These are phyloP conservation scores for Apodemia mormo DNA, from an alignment of 2,888 invertebrate genomes.

Conservation along the genomic window DNA sequence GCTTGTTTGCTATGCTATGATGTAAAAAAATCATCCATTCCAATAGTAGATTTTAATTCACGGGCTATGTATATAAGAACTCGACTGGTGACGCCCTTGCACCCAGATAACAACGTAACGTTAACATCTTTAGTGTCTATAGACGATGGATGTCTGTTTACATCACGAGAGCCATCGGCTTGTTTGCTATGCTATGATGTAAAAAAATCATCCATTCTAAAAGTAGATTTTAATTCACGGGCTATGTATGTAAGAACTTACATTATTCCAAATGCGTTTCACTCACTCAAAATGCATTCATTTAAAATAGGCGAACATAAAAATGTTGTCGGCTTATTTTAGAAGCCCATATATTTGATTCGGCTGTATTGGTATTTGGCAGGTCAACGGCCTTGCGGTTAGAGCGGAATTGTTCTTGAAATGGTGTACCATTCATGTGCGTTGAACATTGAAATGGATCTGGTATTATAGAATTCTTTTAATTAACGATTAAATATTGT, in stretches of 20 bases:
- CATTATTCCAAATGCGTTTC: neutral
- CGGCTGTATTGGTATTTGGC: conserved; percentile 16
- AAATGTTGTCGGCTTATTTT: conserved; percentile 12
- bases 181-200: neutral
- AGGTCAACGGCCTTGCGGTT: conserved; percentile 33
- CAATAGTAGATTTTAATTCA: too few relatives aligned
- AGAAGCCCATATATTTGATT: conserved; percentile 6
- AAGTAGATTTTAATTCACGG: too few relatives aligned
- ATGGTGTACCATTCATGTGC: neutral
- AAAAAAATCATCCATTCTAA: neutral
- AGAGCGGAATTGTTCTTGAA: conserved; percentile 15
- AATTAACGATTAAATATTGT: neutral
- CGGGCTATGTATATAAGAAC: too few relatives aligned
- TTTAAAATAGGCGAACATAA: conserved; percentile 3
- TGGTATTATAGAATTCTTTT: neutral
- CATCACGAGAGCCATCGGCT: neutral
- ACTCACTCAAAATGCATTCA: neutral
- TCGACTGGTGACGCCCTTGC: too few relatives aligned
- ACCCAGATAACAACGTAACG: neutral
- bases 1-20: neutral
- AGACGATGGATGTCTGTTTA: neutral
- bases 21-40: neutral
- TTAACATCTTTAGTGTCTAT: neutral
- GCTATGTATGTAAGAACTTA: neutral
- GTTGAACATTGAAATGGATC: neutral